Evolutionary conservation across 2,113 vertebrate genomes (phyloP), one percentile per base, ranked within the genome.

Genomic region (Anguilla japonica): DNA sequence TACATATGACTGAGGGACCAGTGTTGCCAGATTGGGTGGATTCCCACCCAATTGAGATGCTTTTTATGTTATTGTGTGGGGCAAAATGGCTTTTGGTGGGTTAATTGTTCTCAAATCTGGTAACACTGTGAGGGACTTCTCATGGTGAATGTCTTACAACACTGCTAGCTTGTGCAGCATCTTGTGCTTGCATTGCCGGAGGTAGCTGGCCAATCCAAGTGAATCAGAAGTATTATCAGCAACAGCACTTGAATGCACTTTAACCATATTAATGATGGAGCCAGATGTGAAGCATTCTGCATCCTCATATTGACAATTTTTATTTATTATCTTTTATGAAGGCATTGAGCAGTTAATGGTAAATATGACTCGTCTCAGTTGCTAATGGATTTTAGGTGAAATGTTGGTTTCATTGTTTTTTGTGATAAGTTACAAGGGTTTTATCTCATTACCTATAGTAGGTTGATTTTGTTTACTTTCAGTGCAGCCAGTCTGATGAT

Each of bases 221-320:
- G 56, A 85, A 56, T 79, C 26, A n/a, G 16, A 39, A 79, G 41
- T 39, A 78, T 43, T 78, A 53, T 18, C 43, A 78, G 63, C 78
- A 41, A 79, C 41, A 40, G 41, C 16, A 22, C 46, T 16, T 71
- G 63, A 78, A 26, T 50, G 67, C 46, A 53, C 7, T 29, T 43
- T 78, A 79, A 16, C 75, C 18, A 85, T 46, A 71, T 85, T 85
- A 85, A 85, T 79, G 43, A 75, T 20, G n/a, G 40, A 20, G 8
- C 41, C 41, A 63, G 78, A 22, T 79, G 67, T 40, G 50, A 43
- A 20, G 50, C 63, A 71, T 71, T 71, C 63, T 71, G 63, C 63
- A 16, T 71, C 63, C 3, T n/a, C 63, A n/a, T 71, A 71, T n/a
- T n/a, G 26, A 71, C 63, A 71, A n/a, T 9, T 29, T 34, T 71